Evolutionary conservation across 1,140 invertebrate species (phyloP).

Genomic region (Copidosoma floridanum): DNA sequence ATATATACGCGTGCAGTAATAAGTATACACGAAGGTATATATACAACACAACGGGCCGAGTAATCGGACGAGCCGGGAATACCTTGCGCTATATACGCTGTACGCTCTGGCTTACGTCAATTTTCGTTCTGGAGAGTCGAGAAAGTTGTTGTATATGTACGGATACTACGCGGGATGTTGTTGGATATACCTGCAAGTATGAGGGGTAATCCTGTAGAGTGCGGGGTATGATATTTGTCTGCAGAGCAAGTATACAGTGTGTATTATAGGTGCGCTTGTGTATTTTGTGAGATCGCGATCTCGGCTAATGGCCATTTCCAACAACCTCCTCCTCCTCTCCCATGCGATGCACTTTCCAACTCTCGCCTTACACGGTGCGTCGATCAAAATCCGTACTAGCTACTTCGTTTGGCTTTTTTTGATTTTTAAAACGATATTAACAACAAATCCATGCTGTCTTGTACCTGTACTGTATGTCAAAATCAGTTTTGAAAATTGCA

Average conservation of each 20-base stretch:
- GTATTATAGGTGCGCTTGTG: background rate
- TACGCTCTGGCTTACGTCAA: slow-evolving; percentile 2
- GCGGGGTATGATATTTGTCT: background rate
- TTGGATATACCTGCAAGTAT: background rate
- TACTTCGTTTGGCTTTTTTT: background rate
- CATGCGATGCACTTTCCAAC: no score
- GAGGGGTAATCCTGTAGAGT: slow-evolving; percentile 1
- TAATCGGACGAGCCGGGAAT: background rate
- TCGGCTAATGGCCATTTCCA: slow-evolving; percentile 1
- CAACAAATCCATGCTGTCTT: no score
- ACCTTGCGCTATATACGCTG: background rate
- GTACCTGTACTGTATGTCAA: no score
- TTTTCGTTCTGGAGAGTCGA: slow-evolving; percentile 2
- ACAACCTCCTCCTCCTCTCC: background rate
- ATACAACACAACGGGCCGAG: background rate
- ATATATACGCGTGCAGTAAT: background rate
- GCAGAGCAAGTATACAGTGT: background rate
- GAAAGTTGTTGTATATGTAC: no score
- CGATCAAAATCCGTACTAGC: no score
- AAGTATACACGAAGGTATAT: no score
- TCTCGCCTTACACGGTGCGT: no score
- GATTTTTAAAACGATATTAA: no score
- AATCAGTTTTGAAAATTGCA: no score
- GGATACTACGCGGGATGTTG: no score
- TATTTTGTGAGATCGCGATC: background rate